These are phyloP conservation scores for Corythaixoides concolor DNA, from an alignment of 2,113 vertebrate species.

Conservation along the genomic window DNA sequence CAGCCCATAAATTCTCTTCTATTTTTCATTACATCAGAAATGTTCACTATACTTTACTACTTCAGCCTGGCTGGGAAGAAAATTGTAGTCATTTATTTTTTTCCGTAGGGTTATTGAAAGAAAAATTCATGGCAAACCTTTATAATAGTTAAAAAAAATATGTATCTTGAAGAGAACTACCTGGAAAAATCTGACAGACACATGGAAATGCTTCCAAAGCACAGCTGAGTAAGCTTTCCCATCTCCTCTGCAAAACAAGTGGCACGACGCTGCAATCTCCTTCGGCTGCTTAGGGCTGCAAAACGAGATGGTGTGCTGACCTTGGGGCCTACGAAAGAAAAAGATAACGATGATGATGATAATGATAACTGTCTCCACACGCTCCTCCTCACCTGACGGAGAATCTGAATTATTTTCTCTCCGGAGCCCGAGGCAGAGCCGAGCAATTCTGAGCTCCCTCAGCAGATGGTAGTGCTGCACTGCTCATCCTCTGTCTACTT, in stretches of 20 bases:
- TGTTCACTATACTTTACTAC: neutral
- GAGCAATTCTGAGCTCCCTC: neutral
- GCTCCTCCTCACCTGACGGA: neutral
- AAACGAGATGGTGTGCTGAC: neutral
- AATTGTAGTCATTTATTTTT: neutral
- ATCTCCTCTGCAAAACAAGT: neutral
- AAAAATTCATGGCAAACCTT: neutral
- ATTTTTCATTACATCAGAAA: neutral
- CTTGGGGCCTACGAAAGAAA: neutral
- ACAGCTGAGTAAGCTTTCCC: neutral
- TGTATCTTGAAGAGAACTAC: neutral
- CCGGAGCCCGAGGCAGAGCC: neutral
- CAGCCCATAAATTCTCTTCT: neutral
- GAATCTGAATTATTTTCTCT: fast-evolving
- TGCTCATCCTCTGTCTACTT: neutral
- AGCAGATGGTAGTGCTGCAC: conserved; percentile 33
- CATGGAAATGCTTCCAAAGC: neutral
- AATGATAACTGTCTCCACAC: fast-evolving
- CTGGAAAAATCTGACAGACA: neutral
- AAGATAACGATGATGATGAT: too few species aligned
- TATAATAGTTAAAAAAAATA: neutral
- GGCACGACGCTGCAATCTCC: neutral
- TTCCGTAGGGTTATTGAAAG: neutral
- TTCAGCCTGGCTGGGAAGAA: neutral
- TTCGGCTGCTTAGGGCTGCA: neutral